Percentiles rank a stretch among this genome's conserved stretches.
These are phyloP conservation scores for Leucophenga maculata DNA, from an alignment of 2,888 invertebrate genomes.

Conservation along the genomic window DNA sequence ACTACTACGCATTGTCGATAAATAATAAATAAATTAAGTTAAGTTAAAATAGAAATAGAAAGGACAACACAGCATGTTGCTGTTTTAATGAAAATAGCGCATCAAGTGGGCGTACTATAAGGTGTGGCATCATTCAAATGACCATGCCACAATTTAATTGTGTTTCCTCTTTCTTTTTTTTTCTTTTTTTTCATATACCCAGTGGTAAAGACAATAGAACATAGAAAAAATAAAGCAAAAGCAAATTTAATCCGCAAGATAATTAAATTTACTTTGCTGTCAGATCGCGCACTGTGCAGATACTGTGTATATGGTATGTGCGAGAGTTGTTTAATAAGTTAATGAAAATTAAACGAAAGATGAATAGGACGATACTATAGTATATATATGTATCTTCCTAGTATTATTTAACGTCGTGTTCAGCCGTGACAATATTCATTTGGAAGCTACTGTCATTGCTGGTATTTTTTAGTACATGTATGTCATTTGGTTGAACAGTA, in stretches of 20 bases:
- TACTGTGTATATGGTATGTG: too few relatives aligned
- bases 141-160: background rate
- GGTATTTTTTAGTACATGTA: too few relatives aligned
- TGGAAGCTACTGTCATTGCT: too few relatives aligned
- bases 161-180: background rate
- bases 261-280: conserved; percentile 28
- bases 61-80: background rate
- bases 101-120: background rate
- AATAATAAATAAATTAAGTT: conserved; percentile 52
- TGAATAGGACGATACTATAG: too few relatives aligned
- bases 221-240: background rate
- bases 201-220: too few relatives aligned
- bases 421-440: too few relatives aligned
- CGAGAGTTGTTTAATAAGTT: too few relatives aligned
- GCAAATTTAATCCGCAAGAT: conserved; percentile 24
- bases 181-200: background rate
- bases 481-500: too few relatives aligned
- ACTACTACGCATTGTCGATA: conserved; percentile 12
- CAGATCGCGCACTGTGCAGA: background rate
- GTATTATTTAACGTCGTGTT: too few relatives aligned
- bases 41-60: conserved; percentile 30
- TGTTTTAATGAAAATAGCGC: conserved; percentile 10
- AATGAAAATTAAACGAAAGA: too few relatives aligned
- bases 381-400: too few relatives aligned
- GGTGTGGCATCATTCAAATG: background rate